Evolutionary conservation across 1,140 invertebrate species (phyloP).

Genomic region (Pectinophora gossypiella): DNA sequence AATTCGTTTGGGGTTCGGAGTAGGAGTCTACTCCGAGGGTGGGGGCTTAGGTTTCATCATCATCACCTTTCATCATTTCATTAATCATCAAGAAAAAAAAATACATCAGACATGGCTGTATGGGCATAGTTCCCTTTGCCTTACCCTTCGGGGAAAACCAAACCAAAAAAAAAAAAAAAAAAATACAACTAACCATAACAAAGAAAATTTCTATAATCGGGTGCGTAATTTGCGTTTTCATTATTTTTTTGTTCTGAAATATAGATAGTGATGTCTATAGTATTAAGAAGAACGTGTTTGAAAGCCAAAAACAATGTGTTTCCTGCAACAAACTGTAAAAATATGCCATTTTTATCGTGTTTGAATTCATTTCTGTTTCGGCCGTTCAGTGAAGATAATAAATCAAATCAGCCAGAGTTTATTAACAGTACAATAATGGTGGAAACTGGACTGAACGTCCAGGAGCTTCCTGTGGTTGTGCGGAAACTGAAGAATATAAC

Average conservation of each 20-base stretch:
- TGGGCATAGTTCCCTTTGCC: no score
- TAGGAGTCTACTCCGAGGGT: no score
- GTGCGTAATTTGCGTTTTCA: neutral
- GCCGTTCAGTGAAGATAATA: slow-evolving; percentile 47
- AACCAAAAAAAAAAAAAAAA: no score
- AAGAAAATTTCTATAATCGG: neutral
- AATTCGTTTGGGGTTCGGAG: no score
- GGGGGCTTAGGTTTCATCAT: no score
- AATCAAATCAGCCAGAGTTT: slow-evolving; percentile 39
- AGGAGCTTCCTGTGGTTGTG: slow-evolving; percentile 82
- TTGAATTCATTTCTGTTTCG: slow-evolving; percentile 23
- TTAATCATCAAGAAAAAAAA: no score
- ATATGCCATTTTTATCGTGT: slow-evolving; percentile 17
- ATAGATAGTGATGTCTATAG: slow-evolving; percentile 32
- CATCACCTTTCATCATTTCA: no score
- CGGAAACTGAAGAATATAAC: slow-evolving; percentile 70
- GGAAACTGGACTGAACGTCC: slow-evolving; percentile 81
- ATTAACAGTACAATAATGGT: slow-evolving; percentile 76
- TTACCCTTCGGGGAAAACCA: no score
- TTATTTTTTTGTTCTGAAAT: neutral
- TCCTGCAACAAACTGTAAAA: slow-evolving; percentile 27
- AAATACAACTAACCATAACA: neutral
- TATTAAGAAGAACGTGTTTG: slow-evolving; percentile 46
- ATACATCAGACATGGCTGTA: no score
- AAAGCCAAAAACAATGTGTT: slow-evolving; percentile 45